Percentiles rank a stretch among this genome's conserved stretches.
These are phyloP conservation scores for Ennomos erosarius DNA, from an alignment of 2,888 invertebrate species.

Conservation along the genomic window DNA sequence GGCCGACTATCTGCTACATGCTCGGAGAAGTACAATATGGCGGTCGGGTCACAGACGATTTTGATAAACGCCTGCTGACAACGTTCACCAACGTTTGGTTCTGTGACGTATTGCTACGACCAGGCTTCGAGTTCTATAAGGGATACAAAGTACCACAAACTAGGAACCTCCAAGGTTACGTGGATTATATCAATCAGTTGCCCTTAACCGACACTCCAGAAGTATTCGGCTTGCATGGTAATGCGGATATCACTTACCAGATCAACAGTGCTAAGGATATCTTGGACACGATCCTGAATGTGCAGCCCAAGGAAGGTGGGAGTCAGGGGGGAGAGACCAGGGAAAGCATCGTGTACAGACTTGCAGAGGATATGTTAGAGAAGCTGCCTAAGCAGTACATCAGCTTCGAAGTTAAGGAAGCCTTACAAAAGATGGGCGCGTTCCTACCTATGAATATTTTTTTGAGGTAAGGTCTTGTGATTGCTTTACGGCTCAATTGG, in stretches of 20 bases:
- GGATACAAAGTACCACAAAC: conserved; percentile 96
- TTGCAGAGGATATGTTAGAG: conserved; percentile 96
- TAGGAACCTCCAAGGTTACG: conserved; percentile 90
- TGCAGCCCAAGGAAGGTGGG: conserved; percentile 98
- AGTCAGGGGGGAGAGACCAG: conserved; percentile 96
- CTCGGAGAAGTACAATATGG: conserved; percentile 96
- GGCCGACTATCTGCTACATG: conserved; percentile 99
- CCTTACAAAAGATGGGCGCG: conserved; percentile 95
- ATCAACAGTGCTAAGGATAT: conserved; percentile 98
- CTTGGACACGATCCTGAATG: conserved; percentile 96
- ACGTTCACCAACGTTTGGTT: conserved; percentile 99
- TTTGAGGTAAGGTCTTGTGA: conserved; percentile 81
- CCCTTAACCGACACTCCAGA: conserved; percentile 96
- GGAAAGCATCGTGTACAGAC: conserved; percentile 95
- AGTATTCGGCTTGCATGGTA: conserved; percentile 97
- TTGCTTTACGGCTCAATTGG: no score
- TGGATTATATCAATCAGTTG: conserved; percentile 94
- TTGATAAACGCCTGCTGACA: conserved; percentile 96
- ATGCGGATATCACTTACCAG: conserved; percentile 99
- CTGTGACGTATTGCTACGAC: conserved; percentile 93
- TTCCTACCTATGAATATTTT: conserved; percentile 98
- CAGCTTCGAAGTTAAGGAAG: conserved; percentile 95
- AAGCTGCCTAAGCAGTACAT: conserved; percentile 93
- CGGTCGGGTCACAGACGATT: conserved; percentile 98
- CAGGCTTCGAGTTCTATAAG: conserved; percentile 96